Evolutionary conservation across 2,888 invertebrate genomes (phyloP).

Genomic region (Listrodromus nycthemerus): DNA sequence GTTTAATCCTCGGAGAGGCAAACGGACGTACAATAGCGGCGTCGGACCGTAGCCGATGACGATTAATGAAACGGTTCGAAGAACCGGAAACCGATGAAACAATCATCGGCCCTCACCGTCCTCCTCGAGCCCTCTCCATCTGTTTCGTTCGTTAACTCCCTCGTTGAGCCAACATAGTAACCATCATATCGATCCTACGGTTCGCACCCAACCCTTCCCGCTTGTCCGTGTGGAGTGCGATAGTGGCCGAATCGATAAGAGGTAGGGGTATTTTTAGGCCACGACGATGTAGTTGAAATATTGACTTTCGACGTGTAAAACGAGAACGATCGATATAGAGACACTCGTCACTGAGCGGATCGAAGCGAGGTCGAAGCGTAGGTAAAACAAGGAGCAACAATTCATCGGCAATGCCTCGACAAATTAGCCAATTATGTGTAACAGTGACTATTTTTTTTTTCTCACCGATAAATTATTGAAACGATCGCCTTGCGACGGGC

Average conservation of each 20-base stretch:
- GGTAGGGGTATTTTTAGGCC: constrained; percentile 47
- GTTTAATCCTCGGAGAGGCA: not conserved
- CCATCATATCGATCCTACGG: constrained; percentile 42
- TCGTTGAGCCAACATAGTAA: constrained; percentile 18
- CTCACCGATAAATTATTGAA: not conserved
- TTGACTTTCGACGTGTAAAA: constrained; percentile 54
- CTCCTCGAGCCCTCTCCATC: not conserved
- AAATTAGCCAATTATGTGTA: not conserved
- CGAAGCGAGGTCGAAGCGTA: constrained; percentile 28
- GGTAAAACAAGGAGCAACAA: not conserved
- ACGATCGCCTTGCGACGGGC: not conserved
- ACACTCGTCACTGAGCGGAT: constrained; percentile 34
- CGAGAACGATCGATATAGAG: constrained; percentile 53
- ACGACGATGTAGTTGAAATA: constrained; percentile 39
- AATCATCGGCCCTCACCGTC: constrained; percentile 1
- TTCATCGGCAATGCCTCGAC: not conserved
- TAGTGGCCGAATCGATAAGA: constrained; percentile 53
- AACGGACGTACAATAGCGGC: not conserved
- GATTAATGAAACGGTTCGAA: constrained; percentile 51
- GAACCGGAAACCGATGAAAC: constrained; percentile 56
- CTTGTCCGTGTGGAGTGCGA: constrained; percentile 14
- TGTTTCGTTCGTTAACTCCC: constrained; percentile 26
- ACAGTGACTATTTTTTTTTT: not conserved
- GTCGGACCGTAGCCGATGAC: not conserved
- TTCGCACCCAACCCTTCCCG: not conserved